Evolutionary conservation across 2,797 vertebrate genomes (phyloP), one percentile per base, ranked within the genome.

Genomic region (Sebastes matsubarae): DNA sequence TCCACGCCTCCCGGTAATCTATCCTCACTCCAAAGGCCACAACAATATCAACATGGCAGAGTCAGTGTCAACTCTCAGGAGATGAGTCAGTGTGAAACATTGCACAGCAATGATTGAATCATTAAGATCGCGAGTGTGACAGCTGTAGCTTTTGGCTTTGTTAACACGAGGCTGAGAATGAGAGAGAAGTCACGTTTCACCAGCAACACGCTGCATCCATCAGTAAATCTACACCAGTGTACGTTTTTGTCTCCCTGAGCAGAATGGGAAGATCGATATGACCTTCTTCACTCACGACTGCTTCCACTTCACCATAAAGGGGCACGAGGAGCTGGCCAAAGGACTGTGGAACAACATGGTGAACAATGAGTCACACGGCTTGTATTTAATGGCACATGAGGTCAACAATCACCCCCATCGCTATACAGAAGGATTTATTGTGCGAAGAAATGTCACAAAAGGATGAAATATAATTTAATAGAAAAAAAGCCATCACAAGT

Each of bases 341-440:
- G 96, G 94, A 22, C 91, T 97, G 38, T 97, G 96, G 96, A 97
- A 97, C 93, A 97, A 97, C 89, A 97, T 97, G 96, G 96, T 97
- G 87, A 92, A 80, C 42, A 67, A 29, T n/a, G 8, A 83, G 20
- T 57, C 55, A 9, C 24, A 25, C 12, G 59, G 7, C n/a, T 42
- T 68, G 18, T 50, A 27, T 38, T 79, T 9, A 4, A 57, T 16
- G 10, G 4, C n/a, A 27, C 64, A 64, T 29, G 8, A 72, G 38
- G 54, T 79, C 73, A 75, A 66, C 63, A 22, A 24, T 9, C 52
- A 11, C 1, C 29, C 8, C 11, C 20, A 25, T 1, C 59, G 13
- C 9, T 13, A 5, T 29, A 34, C 4, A 34, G 18, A 75, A 2
- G 8, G 14, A 6, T 2, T 25, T 29, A 25, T 61, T 67, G 6